Base-by-base conservation (phyloP, 1,140 invertebrate genomes). In the Trichonephila inaurata region DNA sequence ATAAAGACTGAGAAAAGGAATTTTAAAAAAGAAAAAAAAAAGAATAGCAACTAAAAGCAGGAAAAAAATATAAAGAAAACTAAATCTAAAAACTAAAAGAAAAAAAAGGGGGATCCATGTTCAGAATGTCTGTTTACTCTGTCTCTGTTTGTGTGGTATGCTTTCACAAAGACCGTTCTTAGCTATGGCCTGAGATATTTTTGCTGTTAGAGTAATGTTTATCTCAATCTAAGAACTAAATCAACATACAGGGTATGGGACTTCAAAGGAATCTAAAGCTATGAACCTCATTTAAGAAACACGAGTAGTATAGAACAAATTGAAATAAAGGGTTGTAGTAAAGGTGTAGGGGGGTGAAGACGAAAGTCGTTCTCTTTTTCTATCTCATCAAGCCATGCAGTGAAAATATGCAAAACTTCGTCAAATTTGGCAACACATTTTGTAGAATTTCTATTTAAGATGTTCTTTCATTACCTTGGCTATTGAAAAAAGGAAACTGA, bases 271-370 rank as follows among this genome's bases (percentile, higher is more conserved):
- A 61, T 24, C 21, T 62, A 44, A 93, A 89, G 58, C 51, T 88
- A 64, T 93, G 92, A 93, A 88, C 66, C 86, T 93, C 92, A 93
- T 93, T 93, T 89, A 89, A 88, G 86, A 88, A 88, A 33, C 58
- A 88, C 18, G 64, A 62, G 92, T 82, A 62, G 86, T 64, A n/a
- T n/a, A 64, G 69, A 88, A 93, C 44, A 62, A 44, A 93, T 93
- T 93, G 69, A 44, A n/a, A 51, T 88, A 87, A 87, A 92, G 77
- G 62, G 60, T 91, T 82, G 24, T 8, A 61, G 40, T 3, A 82
- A 92, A 82, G 82, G 69, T 33, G 72, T n/a, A n/a, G 21, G 12
- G 40, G 69, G 66, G 58, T 16, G 21, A 44, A 60, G 60, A 61
- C 51, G 86, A 62, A 64, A 88, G 18, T 64, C 86, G 58, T 6